Percentiles rank a stretch among this genome's conserved stretches.
phyloP scores from a whole-genome alignment of 2,113 vertebrate genomes.

The Hipposideros armiger region DNA sequence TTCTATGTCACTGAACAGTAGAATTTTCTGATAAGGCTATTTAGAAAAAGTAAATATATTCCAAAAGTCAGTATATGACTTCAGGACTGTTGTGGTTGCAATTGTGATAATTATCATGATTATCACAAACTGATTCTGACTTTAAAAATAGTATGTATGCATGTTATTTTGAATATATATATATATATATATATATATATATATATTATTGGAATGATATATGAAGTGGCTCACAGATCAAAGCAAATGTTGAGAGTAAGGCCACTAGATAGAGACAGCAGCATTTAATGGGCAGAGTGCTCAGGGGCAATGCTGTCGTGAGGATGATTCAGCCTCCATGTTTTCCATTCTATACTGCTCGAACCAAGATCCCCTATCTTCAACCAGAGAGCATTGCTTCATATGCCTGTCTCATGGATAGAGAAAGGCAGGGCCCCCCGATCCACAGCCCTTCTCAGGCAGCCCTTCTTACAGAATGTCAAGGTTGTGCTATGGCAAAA shows the following conservation, averaged over 20 bases:
- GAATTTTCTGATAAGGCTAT: neutral
- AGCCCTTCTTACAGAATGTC: neutral
- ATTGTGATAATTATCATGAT: neutral
- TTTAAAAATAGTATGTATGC: neutral
- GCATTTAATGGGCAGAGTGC: neutral
- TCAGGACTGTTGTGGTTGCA: neutral
- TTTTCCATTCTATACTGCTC: neutral
- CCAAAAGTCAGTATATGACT: neutral
- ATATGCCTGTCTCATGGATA: neutral
- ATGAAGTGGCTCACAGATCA: neutral
- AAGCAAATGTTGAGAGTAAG: neutral
- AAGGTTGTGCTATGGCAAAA: neutral
- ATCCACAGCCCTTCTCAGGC: neutral
- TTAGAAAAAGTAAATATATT: neutral
- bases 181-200: neutral
- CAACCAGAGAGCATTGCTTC: neutral
- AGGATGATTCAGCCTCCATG: neutral
- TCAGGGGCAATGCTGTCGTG: neutral
- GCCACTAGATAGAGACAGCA: neutral
- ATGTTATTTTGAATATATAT: neutral
- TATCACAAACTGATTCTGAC: neutral
- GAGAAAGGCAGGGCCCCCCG: neutral
- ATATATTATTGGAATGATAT: neutral
- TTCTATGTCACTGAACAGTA: neutral
- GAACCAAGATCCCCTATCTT: neutral